Evolutionary conservation across 2,113 vertebrate species (phyloP).

Genomic region (Rafetus swinhoei): DNA sequence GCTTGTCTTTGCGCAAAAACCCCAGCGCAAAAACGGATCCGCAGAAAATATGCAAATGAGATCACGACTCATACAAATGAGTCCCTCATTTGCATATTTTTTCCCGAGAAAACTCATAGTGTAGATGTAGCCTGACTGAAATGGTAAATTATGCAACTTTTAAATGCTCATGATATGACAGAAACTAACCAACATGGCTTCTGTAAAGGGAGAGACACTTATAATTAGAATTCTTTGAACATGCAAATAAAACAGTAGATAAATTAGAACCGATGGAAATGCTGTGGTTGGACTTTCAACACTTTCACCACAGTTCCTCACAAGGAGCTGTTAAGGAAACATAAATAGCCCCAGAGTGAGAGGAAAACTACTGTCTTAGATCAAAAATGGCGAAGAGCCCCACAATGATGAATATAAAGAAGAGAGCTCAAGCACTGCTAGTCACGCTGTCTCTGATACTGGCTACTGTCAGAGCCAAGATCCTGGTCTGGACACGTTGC

Average conservation of each 20-base stretch:
- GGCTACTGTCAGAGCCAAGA: neutral
- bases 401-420: neutral
- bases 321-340: neutral
- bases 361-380: neutral
- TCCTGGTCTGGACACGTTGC: neutral
- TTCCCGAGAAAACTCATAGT: too few relatives aligned
- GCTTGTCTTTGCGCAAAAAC: too few relatives aligned
- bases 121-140: neutral
- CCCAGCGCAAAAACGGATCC: too few relatives aligned
- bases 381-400: neutral
- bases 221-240: neutral
- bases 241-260: conserved; percentile 20
- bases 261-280: neutral
- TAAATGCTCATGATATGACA: neutral
- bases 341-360: neutral
- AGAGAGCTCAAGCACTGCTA: neutral
- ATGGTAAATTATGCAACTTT: neutral
- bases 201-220: neutral
- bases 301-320: neutral
- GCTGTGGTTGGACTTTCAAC: neutral
- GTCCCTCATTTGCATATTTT: too few relatives aligned
- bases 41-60: too few relatives aligned
- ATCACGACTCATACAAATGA: too few relatives aligned
- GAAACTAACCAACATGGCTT: neutral
- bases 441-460: conserved; percentile 5